phyloP scores from a whole-genome alignment of 2,797 vertebrate species.

The Hozukius guyotensis region DNA sequence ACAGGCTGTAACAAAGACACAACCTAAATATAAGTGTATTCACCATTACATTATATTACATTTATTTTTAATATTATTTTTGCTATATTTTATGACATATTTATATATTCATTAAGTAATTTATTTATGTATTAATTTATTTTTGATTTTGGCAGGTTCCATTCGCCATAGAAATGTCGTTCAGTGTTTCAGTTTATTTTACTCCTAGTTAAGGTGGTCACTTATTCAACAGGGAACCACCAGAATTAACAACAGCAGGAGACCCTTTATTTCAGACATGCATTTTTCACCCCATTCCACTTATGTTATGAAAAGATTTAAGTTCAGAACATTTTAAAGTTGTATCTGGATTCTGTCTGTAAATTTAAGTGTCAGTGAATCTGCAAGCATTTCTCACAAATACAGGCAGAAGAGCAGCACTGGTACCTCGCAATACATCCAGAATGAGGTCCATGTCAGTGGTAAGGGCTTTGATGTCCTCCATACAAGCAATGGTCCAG shows the following conservation, averaged over 20 bases:
- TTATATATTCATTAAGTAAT: too few species aligned
- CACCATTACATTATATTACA: background rate
- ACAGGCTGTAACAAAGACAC: conserved; percentile 83
- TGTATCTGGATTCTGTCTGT: background rate
- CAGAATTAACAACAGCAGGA: background rate
- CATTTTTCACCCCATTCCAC: background rate
- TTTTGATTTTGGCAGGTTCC: too few species aligned
- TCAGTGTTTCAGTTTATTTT: background rate
- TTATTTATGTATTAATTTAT: too few species aligned
- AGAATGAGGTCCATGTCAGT: conserved; percentile 93
- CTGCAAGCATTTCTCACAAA: conserved; percentile 35
- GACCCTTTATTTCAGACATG: background rate
- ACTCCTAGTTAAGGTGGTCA: background rate
- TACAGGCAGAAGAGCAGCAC: background rate
- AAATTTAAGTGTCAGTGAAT: background rate
- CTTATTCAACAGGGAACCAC: background rate
- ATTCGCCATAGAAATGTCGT: background rate
- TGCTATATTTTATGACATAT: too few species aligned
- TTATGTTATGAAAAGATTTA: background rate
- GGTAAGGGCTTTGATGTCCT: conserved; percentile 95
- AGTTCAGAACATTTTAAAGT: background rate
- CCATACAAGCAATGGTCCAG: conserved; percentile 97
- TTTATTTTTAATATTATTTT: too few species aligned
- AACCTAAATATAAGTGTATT: background rate
- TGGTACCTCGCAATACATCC: conserved; percentile 91